These are phyloP conservation scores for Gymnocephalus cernua DNA, from an alignment of 2,113 vertebrate genomes.

Conservation along the genomic window DNA sequence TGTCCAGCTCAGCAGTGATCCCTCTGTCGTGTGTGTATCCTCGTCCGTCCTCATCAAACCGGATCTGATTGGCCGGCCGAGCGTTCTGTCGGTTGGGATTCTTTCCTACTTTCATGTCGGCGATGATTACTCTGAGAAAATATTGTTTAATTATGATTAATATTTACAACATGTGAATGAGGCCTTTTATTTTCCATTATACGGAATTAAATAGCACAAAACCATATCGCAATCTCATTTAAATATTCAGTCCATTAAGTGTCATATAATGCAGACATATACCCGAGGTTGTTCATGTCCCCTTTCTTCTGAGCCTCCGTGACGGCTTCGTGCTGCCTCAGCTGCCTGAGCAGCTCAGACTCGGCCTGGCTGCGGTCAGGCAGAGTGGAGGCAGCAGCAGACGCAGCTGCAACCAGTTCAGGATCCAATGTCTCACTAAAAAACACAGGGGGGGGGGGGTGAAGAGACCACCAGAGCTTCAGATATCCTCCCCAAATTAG, in stretches of 20 bases:
- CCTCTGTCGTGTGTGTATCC: conserved; percentile 61
- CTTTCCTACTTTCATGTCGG: conserved; percentile 89
- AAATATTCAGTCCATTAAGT: background rate
- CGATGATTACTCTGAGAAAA: conserved; percentile 86
- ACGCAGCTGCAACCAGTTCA: conserved; percentile 87
- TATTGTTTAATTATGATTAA: background rate
- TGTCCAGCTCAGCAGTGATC: conserved; percentile 44
- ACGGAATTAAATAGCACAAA: background rate
- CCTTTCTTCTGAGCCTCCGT: conserved; percentile 82
- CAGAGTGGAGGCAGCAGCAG: conserved; percentile 89
- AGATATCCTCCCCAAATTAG: background rate
- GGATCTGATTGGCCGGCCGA: conserved; percentile 77
- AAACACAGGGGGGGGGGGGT: background rate
- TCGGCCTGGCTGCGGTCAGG: conserved; percentile 82
- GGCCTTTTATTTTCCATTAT: background rate
- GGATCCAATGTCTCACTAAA: conserved; percentile 79
- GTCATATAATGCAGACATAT: background rate
- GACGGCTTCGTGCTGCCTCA: conserved; percentile 86
- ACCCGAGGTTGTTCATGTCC: conserved; percentile 83
- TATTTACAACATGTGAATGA: background rate
- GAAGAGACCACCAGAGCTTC: background rate
- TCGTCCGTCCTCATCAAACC: conserved; percentile 86
- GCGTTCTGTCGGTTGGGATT: conserved; percentile 34
- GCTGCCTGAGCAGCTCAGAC: conserved; percentile 90
- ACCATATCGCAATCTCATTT: background rate